These are phyloP conservation scores for Sinosuthora webbiana DNA, from an alignment of 2,113 vertebrate species.

Conservation along the genomic window DNA sequence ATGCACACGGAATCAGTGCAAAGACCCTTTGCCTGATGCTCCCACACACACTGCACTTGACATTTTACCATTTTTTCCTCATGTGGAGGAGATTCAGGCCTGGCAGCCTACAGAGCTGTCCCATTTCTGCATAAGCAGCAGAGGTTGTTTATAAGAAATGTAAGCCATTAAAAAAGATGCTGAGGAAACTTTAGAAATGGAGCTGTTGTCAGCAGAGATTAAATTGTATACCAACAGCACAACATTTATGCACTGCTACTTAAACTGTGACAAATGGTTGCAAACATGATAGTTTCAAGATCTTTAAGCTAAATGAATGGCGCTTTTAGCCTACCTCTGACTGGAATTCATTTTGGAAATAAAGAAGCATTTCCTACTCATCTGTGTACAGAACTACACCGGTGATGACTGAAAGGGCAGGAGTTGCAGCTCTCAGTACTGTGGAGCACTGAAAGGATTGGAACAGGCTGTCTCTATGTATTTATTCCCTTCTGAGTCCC, in stretches of 20 bases:
- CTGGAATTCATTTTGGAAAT: slow-evolving; percentile 62
- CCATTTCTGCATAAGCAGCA: neutral
- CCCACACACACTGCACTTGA: neutral
- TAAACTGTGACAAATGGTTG: slow-evolving; percentile 64
- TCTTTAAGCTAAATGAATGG: slow-evolving; percentile 63
- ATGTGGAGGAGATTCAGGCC: neutral
- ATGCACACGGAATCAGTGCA: neutral
- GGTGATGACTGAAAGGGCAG: neutral
- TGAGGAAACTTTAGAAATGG: slow-evolving; percentile 49
- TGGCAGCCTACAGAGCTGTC: neutral
- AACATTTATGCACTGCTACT: slow-evolving; percentile 62
- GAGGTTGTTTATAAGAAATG: neutral
- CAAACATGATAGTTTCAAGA: slow-evolving; percentile 56
- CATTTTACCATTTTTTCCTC: neutral
- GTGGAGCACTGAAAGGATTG: neutral
- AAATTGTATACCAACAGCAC: slow-evolving; percentile 49
- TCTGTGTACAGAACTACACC: neutral
- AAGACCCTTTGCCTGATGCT: neutral
- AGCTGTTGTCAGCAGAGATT: slow-evolving; percentile 65
- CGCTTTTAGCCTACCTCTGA: slow-evolving; percentile 66
- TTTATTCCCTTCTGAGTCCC: neutral
- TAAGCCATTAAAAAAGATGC: slow-evolving; percentile 14
- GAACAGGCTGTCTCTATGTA: neutral
- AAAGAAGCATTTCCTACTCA: slow-evolving; percentile 15
- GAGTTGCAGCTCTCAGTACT: neutral